These are phyloP conservation scores for Strigops habroptila DNA, from an alignment of 2,113 vertebrate species.

Conservation along the genomic window DNA sequence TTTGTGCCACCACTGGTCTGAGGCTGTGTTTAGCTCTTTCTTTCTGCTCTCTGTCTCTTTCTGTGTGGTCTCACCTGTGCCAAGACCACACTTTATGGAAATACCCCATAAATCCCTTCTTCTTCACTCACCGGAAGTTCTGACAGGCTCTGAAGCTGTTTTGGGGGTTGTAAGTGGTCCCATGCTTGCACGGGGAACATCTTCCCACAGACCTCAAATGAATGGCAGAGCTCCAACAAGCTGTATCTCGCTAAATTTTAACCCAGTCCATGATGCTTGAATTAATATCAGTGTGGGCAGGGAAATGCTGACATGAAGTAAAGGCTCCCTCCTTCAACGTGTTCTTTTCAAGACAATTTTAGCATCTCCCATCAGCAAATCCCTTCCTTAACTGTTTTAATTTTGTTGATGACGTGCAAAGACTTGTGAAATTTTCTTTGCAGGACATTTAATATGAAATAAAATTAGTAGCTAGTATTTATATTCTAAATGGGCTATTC, in stretches of 20 bases:
- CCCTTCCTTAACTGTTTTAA: not conserved
- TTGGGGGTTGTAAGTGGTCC: not conserved
- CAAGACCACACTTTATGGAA: not conserved
- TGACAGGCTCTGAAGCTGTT: not conserved
- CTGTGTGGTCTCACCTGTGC: not conserved
- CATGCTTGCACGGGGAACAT: not conserved
- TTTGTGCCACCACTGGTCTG: not conserved
- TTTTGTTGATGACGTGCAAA: slow-evolving; percentile 21
- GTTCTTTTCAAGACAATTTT: not conserved
- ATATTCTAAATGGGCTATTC: not conserved
- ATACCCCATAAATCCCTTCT: not conserved
- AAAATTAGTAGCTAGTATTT: not conserved
- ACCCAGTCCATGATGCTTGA: not conserved
- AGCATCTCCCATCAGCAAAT: slow-evolving; percentile 21
- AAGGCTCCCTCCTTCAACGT: not conserved
- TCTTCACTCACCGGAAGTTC: not conserved
- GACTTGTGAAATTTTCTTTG: slow-evolving; percentile 27
- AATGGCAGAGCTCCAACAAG: not conserved
- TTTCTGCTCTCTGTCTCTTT: not conserved
- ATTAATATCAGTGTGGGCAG: not conserved
- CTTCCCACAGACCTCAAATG: not conserved
- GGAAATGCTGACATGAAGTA: not conserved
- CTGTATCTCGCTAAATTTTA: not conserved
- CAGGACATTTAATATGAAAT: not conserved
- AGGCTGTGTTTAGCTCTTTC: not conserved